Evolutionary conservation across 2,113 vertebrate genomes (phyloP).

Genomic region (Sebastes schlegelii): DNA sequence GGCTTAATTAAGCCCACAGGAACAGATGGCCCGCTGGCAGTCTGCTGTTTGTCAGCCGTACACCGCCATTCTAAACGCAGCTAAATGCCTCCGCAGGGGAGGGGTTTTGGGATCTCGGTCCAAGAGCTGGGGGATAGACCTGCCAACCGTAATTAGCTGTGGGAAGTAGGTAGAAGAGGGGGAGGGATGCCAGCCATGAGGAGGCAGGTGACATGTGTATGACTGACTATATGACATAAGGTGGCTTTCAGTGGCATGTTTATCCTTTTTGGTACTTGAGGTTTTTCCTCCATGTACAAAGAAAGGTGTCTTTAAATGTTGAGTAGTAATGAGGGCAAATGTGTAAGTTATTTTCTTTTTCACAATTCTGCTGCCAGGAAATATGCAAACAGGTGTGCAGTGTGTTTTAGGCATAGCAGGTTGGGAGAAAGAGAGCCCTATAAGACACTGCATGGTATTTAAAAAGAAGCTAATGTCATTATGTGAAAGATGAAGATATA

Average conservation of each 20-base stretch:
- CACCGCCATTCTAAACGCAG: slow-evolving; percentile 70
- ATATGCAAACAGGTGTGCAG: neutral
- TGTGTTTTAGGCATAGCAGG: slow-evolving; percentile 9
- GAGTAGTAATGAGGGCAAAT: neutral
- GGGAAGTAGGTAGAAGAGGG: slow-evolving; percentile 43
- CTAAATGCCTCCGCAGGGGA: slow-evolving; percentile 68
- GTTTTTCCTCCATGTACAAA: neutral
- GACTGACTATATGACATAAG: slow-evolving; percentile 36
- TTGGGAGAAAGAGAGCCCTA: neutral
- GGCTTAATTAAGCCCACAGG: slow-evolving; percentile 77
- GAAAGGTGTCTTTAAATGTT: neutral
- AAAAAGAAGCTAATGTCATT: slow-evolving; percentile 19
- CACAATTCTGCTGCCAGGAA: neutral
- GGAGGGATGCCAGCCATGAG: slow-evolving; percentile 18
- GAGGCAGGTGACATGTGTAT: slow-evolving; percentile 23
- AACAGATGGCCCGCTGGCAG: slow-evolving; percentile 80
- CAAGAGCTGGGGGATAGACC: slow-evolving; percentile 51
- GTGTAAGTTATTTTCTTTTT: neutral
- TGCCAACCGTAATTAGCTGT: slow-evolving; percentile 74
- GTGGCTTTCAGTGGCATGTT: slow-evolving; percentile 20
- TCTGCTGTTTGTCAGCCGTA: slow-evolving; percentile 69
- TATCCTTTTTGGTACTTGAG: neutral
- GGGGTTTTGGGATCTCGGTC: slow-evolving; percentile 51
- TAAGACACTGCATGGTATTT: slow-evolving; percentile 26
- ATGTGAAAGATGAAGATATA: slow-evolving; percentile 4